phyloP scores from a whole-genome alignment of 2,113 vertebrate species.

The Lasiurus cinereus region DNA sequence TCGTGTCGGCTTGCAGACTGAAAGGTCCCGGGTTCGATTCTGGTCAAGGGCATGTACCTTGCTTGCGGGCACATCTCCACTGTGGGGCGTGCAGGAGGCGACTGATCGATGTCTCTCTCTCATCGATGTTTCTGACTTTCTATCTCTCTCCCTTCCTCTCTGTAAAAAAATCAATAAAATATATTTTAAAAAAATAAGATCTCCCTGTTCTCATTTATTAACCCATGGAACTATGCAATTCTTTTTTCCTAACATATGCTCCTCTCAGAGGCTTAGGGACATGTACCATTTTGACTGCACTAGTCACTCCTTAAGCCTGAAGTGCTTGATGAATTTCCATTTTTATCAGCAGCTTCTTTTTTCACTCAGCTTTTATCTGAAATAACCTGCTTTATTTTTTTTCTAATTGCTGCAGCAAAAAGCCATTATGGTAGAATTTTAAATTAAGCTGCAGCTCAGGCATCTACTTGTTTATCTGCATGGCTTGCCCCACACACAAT shows the following conservation, averaged over 20 bases:
- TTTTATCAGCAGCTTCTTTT: slow-evolving; percentile 64
- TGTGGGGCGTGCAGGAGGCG: too few species aligned
- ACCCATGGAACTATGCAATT: slow-evolving; percentile 10
- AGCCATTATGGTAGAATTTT: slow-evolving; percentile 22
- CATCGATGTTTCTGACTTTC: too few species aligned
- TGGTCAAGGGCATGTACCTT: too few species aligned
- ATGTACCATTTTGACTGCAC: not conserved
- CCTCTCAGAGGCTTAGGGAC: not conserved
- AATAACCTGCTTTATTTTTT: slow-evolving; percentile 33
- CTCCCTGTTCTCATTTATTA: not conserved
- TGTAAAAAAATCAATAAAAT: too few species aligned
- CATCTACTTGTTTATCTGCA: slow-evolving; percentile 49
- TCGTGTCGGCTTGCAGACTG: too few species aligned
- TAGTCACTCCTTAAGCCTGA: not conserved
- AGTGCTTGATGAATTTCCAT: slow-evolving; percentile 31
- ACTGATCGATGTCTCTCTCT: too few species aligned
- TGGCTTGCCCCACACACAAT: not conserved
- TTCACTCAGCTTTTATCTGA: slow-evolving; percentile 52
- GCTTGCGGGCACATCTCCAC: too few species aligned
- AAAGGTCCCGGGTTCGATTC: too few species aligned
- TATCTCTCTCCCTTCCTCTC: too few species aligned
- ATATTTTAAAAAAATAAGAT: not conserved
- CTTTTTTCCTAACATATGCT: slow-evolving; percentile 26
- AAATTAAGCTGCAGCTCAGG: slow-evolving; percentile 44
- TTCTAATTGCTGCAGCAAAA: slow-evolving; percentile 59